Base-by-base conservation (phyloP, 2,888 invertebrate genomes). In the Pyralis farinalis region DNA sequence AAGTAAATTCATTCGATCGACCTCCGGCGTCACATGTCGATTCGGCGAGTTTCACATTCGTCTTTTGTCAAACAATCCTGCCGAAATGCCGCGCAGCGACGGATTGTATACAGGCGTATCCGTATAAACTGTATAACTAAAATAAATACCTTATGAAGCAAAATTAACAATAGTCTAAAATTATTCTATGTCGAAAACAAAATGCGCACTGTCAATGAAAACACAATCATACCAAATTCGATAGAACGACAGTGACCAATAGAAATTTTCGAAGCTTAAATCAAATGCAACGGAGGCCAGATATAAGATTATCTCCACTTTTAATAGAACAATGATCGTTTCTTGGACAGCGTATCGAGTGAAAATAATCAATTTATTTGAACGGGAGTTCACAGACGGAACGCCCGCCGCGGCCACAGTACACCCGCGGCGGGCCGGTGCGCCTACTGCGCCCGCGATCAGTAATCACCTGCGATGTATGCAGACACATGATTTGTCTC, bases 111-210 rank as follows among this genome's bases (percentile, higher is more conserved):
- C 87, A 79, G 76, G 67, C 77, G 87, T 88, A 88, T 88, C 87
- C 87, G 75, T 78, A 72, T 71, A 78, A 73, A 76, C 3, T 16
- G 72, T 85, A 83, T 65, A 81, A 80, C 87, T 87, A 86, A 87
- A 88, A 88, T 88, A 88, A 88, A 88, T 88, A 88, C 76, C 87
- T 88, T 87, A 86, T 65, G 63, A 75, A 80, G 78, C 80, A 69
- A 83, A 75, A 73, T 77, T 81, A 84, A 83, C 74, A 76, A 78
- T 80, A 81, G 63, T 69, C 76, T 82, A 78, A 75, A 68, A 73
- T 73, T 74, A 78, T 64, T 61, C 66, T 79, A 78, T 62, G 52
- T 59, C 63, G 63, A 71, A 70, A 82, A 69, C 69, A 75, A 84
- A 83, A 84, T 83, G 82, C 82, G 71, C 68, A 67, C 70, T 71